These are phyloP conservation scores for Melitaea athalia DNA, from an alignment of 2,888 invertebrate species.

Conservation along the genomic window DNA sequence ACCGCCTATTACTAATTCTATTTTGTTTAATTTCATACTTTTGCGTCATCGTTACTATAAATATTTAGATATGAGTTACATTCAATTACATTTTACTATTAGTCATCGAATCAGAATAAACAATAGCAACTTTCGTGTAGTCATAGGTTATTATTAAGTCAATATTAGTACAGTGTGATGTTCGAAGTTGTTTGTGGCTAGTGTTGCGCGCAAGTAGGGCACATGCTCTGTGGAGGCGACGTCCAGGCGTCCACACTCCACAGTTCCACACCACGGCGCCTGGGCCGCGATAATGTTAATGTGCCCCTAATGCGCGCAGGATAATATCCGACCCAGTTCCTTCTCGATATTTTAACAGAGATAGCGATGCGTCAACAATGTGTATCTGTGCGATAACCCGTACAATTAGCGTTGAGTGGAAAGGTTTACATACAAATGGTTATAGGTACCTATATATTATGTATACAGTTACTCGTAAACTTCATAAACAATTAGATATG, in stretches of 20 bases:
- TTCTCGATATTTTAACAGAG: neutral
- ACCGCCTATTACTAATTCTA: neutral
- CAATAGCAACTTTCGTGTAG: neutral
- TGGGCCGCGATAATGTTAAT: slow-evolving; percentile 16
- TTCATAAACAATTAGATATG: neutral
- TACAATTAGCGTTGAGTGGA: neutral
- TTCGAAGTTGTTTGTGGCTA: slow-evolving; percentile 15
- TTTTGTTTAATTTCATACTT: neutral
- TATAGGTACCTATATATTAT: too few relatives aligned
- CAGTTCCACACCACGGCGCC: slow-evolving; percentile 2
- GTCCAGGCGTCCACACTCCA: neutral
- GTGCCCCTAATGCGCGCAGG: slow-evolving; percentile 26
- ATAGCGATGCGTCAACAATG: neutral
- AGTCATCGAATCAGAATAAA: neutral
- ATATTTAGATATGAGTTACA: neutral
- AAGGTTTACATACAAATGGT: neutral
- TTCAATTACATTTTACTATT: neutral
- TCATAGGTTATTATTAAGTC: slow-evolving; percentile 16
- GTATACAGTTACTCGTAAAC: neutral
- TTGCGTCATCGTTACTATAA: neutral
- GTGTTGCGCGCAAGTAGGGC: slow-evolving; percentile 19
- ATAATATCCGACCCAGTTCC: slow-evolving; percentile 21
- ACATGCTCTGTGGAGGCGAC: slow-evolving; percentile 8
- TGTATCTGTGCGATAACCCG: too few relatives aligned
- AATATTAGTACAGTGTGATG: neutral